Evolutionary conservation across 2,113 vertebrate genomes (phyloP), one percentile per base, ranked within the genome.

Genomic region (Paedocypris sp.): DNA sequence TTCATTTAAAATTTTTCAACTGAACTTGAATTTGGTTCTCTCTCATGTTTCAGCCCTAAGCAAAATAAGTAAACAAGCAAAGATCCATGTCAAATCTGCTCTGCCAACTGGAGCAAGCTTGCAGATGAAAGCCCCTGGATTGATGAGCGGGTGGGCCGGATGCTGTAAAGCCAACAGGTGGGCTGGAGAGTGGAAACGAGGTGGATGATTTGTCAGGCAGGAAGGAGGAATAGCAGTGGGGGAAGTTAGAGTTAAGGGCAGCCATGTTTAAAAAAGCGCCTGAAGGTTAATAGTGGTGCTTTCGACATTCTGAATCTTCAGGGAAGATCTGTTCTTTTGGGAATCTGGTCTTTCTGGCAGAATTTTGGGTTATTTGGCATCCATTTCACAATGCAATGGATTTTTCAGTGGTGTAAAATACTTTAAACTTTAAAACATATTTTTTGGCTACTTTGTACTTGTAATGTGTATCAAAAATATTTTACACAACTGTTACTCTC

Each of bases 11-110:
- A n/a, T n/a, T n/a, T n/a, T n/a, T n/a, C n/a, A n/a, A n/a, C n/a
- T n/a, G n/a, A n/a, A n/a, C n/a, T n/a, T n/a, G n/a, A n/a, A n/a
- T n/a, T n/a, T n/a, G n/a, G n/a, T n/a, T n/a, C n/a, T n/a, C n/a
- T n/a, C n/a, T n/a, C n/a, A n/a, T n/a, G n/a, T n/a, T n/a, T n/a
- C n/a, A n/a, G n/a, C n/a, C n/a, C n/a, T n/a, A n/a, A n/a, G n/a
- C n/a, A n/a, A n/a, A n/a, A n/a, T n/a, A n/a, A n/a, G n/a, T n/a
- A n/a, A n/a, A n/a, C 69, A 73, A 68, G 66, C 68, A 70, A 60
- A 72, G 62, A 71, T 75, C 75, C 68, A 36, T 73, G 75, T 82
- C 78, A 82, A 81, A 82, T 78, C 70, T 69, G 72, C 71, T 77
- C 73, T 75, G 77, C 75, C 78, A 65, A 73, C 65, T 73, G n/a